Percentiles rank a stretch among this genome's conserved stretches.
Evolutionary conservation across 2,797 vertebrate genomes (phyloP).

Genomic region (Corythornis leucogaster): DNA sequence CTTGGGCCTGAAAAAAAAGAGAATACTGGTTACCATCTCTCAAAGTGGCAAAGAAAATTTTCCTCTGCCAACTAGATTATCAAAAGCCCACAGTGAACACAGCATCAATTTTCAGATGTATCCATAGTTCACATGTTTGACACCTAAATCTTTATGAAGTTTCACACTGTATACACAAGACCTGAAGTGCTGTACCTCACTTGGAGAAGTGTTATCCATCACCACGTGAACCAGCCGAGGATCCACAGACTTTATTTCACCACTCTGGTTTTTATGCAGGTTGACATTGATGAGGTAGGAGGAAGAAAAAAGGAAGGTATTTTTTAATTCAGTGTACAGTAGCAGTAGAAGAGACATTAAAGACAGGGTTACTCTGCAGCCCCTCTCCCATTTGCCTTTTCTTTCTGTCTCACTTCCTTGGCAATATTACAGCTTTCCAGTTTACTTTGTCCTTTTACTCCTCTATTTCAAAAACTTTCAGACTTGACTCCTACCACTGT

Average conservation of each 20-base stretch:
- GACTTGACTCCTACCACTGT: not conserved
- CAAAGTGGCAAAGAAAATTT: not conserved
- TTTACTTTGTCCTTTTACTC: not conserved
- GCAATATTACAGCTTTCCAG: not conserved
- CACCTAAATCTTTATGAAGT: not conserved
- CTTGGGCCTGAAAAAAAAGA: not conserved
- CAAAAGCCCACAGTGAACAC: not conserved
- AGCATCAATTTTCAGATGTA: not conserved
- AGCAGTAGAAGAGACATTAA: not conserved
- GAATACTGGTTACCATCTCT: not conserved
- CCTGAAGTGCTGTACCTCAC: constrained; percentile 80
- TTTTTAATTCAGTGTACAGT: not conserved
- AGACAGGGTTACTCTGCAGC: not conserved
- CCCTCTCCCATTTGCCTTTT: not conserved
- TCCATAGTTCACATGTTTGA: not conserved
- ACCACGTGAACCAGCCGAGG: constrained; percentile 95
- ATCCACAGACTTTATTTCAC: constrained; percentile 93
- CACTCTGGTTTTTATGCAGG: constrained; percentile 79
- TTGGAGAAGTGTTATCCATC: constrained; percentile 82
- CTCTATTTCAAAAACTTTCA: not conserved
- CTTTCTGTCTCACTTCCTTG: not conserved
- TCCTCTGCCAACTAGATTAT: not conserved
- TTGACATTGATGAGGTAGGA: constrained; percentile 15
- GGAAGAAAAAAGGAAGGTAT: not conserved
- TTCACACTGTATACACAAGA: not conserved